Evolutionary conservation across 2,888 invertebrate species (phyloP).

Genomic region (Scaeva pyrastri): DNA sequence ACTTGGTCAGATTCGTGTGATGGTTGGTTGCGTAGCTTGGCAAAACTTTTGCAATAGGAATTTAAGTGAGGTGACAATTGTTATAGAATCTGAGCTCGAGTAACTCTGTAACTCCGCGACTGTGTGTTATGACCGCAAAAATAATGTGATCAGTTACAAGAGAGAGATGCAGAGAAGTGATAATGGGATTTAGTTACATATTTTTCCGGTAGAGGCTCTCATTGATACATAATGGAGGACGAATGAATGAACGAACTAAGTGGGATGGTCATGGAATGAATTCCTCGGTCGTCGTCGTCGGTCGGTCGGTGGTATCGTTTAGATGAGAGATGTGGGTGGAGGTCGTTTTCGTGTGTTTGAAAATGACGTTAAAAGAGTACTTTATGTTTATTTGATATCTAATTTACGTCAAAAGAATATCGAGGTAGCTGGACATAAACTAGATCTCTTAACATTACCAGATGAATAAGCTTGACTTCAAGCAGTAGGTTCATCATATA

Average conservation of each 20-base stretch:
- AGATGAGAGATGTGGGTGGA: constrained; percentile 61
- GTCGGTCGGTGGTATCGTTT: no score
- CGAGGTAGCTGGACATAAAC: not conserved
- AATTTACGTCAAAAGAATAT: constrained; percentile 12
- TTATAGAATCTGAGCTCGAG: constrained; percentile 41
- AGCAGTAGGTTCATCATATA: not conserved
- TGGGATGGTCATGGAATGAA: constrained; percentile 31
- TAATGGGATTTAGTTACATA: constrained; percentile 60
- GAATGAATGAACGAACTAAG: not conserved
- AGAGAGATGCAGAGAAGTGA: constrained; percentile 23
- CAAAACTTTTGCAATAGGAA: constrained; percentile 56
- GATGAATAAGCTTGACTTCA: not conserved
- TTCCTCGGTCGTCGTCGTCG: constrained; percentile 20
- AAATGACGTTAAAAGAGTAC: constrained; percentile 25
- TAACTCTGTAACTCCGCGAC: constrained; percentile 47
- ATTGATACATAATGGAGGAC: not conserved
- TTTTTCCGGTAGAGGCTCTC: constrained; percentile 43
- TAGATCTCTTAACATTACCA: constrained; percentile 14
- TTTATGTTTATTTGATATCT: constrained; percentile 40
- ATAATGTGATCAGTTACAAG: constrained; percentile 56
- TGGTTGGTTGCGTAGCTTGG: constrained; percentile 52
- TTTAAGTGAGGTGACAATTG: constrained; percentile 45
- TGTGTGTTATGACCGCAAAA: constrained; percentile 56
- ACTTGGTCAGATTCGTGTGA: constrained; percentile 51
- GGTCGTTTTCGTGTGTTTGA: constrained; percentile 47